Base-by-base conservation (phyloP, 1,140 invertebrate species). In the Drosophila serrata region DNA sequence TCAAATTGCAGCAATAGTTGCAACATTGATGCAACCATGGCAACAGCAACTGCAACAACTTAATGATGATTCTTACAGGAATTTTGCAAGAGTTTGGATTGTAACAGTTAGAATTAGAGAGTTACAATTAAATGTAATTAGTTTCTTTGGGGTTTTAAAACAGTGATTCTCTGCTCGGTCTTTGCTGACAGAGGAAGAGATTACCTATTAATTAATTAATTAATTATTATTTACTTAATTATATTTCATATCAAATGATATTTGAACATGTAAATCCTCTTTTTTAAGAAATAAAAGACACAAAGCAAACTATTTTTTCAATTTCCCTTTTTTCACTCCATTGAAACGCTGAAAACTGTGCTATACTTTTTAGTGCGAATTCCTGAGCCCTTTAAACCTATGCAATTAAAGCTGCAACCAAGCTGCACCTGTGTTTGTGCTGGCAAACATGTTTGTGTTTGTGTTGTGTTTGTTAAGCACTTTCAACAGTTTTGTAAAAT, bases 401-500 rank as follows among this genome's bases (percentile, higher is more conserved):
- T 24, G 27, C 75, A 72, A 84, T 84, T 84, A 79, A 84, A 76
- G 61, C 65, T n/a, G n/a, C 72, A 53, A 49, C 48, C 59, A 67
- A 70, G 58, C 60, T 84, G 61, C 78, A 61, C 33, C 68, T 59
- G 61, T 65, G 55, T 68, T 27, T 39, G 45, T 68, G 24, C 27
- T 24, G 29, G 33, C 61, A 67, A 53, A 53, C 62, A 43, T 69
- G 62, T 67, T 69, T 65, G 58, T 82, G 24, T 24, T 24, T 24
- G 24, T 24, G 24, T 24, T 24, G 24, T 24, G 65, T 69, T 60
- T 80, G 77, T 78, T 85, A 78, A 74, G 77, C 81, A 80, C 81
- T 85, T 85, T 69, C 80, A 86, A 81, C 75, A 56, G 49, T 75
- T 55, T 74, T 81, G 84, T 70, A 58, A 86, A 86, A 86, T 86